phyloP scores from a whole-genome alignment of 2,797 vertebrate genomes.

The Poecilia picta region DNA sequence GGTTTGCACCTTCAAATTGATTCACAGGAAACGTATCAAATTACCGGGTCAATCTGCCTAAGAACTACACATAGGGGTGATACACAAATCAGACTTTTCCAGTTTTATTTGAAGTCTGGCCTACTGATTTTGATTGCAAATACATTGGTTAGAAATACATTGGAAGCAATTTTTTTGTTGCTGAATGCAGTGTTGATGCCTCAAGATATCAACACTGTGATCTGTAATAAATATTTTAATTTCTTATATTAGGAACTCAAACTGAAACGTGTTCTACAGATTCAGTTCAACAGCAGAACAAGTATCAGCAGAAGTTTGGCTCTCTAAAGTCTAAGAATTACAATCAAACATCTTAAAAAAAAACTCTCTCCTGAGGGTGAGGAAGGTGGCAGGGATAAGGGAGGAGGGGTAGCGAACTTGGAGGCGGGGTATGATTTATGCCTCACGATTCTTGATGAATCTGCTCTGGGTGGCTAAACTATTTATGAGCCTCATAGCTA shows the following conservation, averaged over 20 bases:
- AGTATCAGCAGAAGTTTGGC: slow-evolving; percentile 43
- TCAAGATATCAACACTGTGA: background rate
- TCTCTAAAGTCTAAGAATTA: slow-evolving; percentile 56
- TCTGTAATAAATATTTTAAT: background rate
- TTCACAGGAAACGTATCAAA: background rate
- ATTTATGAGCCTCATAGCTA: slow-evolving; percentile 81
- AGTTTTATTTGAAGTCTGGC: background rate
- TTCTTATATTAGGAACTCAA: background rate
- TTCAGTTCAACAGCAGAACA: slow-evolving; percentile 34
- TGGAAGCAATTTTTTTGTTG: background rate
- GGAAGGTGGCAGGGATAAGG: slow-evolving; percentile 38
- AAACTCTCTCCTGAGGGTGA: slow-evolving; percentile 49
- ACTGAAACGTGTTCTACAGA: slow-evolving; percentile 3
- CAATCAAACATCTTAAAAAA: slow-evolving; percentile 40
- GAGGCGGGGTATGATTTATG: slow-evolving; percentile 73
- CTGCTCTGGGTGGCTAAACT: slow-evolving; percentile 81
- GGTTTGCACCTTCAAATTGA: background rate
- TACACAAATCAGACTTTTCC: background rate
- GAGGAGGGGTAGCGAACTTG: slow-evolving; percentile 46
- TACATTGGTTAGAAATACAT: background rate
- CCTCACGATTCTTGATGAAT: slow-evolving; percentile 79
- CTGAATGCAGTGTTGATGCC: background rate
- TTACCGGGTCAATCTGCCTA: background rate
- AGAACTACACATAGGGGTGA: background rate
- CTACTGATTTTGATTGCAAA: background rate